Evolutionary conservation across 1,140 invertebrate genomes (phyloP), one percentile per base, ranked within the genome.

Genomic region (Euwallacea similis): DNA sequence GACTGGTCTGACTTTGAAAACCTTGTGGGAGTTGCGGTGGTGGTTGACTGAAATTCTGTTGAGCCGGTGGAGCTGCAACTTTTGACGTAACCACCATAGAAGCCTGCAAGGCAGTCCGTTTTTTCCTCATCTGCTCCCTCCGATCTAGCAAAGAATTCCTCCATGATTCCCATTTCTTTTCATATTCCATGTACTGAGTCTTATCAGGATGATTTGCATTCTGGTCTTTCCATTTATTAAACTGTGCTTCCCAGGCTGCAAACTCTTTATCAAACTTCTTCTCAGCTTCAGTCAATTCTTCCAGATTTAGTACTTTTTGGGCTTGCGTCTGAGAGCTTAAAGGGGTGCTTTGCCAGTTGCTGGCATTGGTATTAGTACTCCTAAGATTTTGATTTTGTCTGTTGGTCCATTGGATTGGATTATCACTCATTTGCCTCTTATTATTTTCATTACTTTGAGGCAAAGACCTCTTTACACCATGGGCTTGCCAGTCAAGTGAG

Each of bases 201-300:
- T 91, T 92, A 78, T 94, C 92, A 11, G 92, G 92, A 85, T 95
- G 92, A 81, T 92, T 91, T 16, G 88, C 88, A 84, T 94, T 94
- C 77, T 92, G 90, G 69, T 88, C 86, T 80, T 91, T 92, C 93
- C 93, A 95, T 74, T 90, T 89, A 74, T 91, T 88, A 78, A 94
- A 93, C 76, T 93, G 89, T 72, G 90, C 86, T 81, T 95, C 92
- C 92, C 92, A 95, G 76, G 91, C 89, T 78, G 88, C 87, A 78
- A 95, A 94, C 77, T 93, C 88, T 65, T 88, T 87, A 78, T 93
- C 91, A 82, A 95, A 94, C 55, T 87, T 87, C 79, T 88, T 89
- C 79, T 93, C 91, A 74, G 91, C 88, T 77, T 91, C 88, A 7
- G 87, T 77, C n/a, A 81, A 68, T 63, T 80, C 79, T 73, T 81